Base-by-base conservation (phyloP, 2,113 vertebrate species). In the Megaleporinus macrocephalus region DNA sequence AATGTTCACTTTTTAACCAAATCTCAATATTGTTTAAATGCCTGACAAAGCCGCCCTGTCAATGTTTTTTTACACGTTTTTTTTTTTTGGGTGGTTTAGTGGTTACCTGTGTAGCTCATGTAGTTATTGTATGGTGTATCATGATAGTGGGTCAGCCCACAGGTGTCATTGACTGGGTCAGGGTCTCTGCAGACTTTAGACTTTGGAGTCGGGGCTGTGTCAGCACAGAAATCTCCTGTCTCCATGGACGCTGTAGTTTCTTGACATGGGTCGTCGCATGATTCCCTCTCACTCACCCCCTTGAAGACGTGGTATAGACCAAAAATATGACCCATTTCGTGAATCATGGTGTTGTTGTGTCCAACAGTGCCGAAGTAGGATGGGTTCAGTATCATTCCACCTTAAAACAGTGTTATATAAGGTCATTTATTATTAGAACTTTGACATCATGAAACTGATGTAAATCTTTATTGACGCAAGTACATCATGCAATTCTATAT, bases 301-400 rank as follows among this genome's bases (percentile, higher is more conserved):
- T 98, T 98, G 61, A 99, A 99, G 76, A 99, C 97, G 1, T 99
- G 98, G 90, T 99, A 99, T 44, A 99, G 94, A 27, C 98, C 98
- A 83, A 99, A 91, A 72, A 98, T 95, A 3, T 99, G 98, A 0
- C 98, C 98, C 88, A 99, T 94, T 80, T 99, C 98, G 0, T 99
- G 98, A 90, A 98, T 96, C 96, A 99, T 98, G 83, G 96, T 97
- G 89, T 99, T 97, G 27, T 94, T 96, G 84, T 98, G 97, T 53
- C 97, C 96, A 0, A 73, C 83, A 63, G 94, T 91, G 14, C 98
- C 98, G 0, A 97, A 99, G 86, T 98, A 98, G n/a, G 94, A 90
- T 0, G 98, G 97, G 79, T 97, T 99, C 57, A 99, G 93, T 26
- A 99, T 96, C 87, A 99, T 96, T 53, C 98, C 98, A 41, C 98